Evolutionary conservation across 2,888 invertebrate genomes (phyloP).

Genomic region (Eristalis intricaria): DNA sequence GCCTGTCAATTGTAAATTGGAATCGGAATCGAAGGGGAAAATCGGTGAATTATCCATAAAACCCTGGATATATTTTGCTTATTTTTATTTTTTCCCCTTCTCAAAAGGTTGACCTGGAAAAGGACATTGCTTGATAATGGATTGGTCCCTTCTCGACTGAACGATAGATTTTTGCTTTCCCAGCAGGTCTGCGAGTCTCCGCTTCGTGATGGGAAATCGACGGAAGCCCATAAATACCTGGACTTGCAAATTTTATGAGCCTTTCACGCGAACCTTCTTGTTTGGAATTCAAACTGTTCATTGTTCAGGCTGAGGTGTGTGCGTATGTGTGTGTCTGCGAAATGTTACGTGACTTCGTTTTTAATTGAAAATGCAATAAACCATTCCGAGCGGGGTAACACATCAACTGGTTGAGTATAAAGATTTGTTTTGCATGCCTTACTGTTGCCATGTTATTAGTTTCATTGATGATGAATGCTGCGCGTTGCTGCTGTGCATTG

Average conservation of each 20-base stretch:
- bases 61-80: not conserved
- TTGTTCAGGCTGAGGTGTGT: not conserved
- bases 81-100: not conserved
- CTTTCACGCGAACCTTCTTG: constrained; percentile 24
- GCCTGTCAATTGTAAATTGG: constrained; percentile 1
- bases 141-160: constrained; percentile 11
- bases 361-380: constrained; percentile 10
- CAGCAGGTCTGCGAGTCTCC: constrained; percentile 15
- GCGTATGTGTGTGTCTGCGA: not conserved
- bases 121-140: constrained; percentile 16
- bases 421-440: not conserved
- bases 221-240: not conserved
- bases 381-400: not conserved
- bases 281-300: not conserved
- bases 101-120: constrained; percentile 13
- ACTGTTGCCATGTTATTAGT: not conserved
- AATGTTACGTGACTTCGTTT: constrained; percentile 29
- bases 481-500: not conserved
- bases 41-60: not conserved
- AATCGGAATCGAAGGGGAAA: not conserved
- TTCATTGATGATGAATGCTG: constrained; percentile 15
- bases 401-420: not conserved
- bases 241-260: constrained; percentile 12
- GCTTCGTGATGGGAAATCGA: constrained; percentile 1
- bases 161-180: constrained; percentile 18